These are phyloP conservation scores for Hemistola chrysoprasaria DNA, from an alignment of 2,888 invertebrate genomes.

Conservation along the genomic window DNA sequence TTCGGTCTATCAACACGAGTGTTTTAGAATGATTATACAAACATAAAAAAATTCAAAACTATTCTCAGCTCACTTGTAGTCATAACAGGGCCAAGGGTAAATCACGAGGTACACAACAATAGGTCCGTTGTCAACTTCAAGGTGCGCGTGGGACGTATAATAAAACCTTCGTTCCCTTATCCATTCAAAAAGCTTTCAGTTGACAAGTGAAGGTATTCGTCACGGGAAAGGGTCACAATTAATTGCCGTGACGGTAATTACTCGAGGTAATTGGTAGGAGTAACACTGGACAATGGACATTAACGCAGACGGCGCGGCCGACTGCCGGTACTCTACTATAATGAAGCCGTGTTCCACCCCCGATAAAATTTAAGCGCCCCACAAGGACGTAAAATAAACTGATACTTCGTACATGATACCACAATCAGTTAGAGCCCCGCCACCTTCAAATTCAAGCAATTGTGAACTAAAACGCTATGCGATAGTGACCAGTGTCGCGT, in stretches of 20 bases:
- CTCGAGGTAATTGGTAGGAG: slow-evolving; percentile 15
- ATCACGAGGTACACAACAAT: slow-evolving; percentile 3
- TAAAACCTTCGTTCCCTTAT: no score
- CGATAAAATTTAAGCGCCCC: slow-evolving; percentile 55
- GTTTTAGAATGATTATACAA: no score
- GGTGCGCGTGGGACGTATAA: not conserved
- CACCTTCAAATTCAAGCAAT: slow-evolving; percentile 1
- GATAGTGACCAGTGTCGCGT: slow-evolving; percentile 7
- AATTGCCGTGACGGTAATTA: slow-evolving; percentile 19
- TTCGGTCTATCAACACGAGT: no score
- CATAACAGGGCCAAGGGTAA: slow-evolving; percentile 7
- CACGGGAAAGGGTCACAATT: slow-evolving; percentile 19
- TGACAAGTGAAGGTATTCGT: slow-evolving; percentile 15
- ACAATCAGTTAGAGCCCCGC: slow-evolving; percentile 12
- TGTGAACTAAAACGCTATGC: slow-evolving; percentile 1
- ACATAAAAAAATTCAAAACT: no score
- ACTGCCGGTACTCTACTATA: slow-evolving; percentile 38
- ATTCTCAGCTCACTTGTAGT: no score
- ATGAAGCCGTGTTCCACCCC: slow-evolving; percentile 46
- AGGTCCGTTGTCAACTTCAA: not conserved
- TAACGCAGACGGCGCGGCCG: slow-evolving; percentile 3
- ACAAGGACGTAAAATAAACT: slow-evolving; percentile 37
- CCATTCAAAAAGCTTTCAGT: slow-evolving; percentile 9
- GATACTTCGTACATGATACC: slow-evolving; percentile 20
- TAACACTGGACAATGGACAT: slow-evolving; percentile 13